A percentile compares a stretch with the other conserved stretches of the same genome.
Conservation (phyloP, 2,797 vertebrate species). For the Ctenopoma kingsleyae region DNA sequence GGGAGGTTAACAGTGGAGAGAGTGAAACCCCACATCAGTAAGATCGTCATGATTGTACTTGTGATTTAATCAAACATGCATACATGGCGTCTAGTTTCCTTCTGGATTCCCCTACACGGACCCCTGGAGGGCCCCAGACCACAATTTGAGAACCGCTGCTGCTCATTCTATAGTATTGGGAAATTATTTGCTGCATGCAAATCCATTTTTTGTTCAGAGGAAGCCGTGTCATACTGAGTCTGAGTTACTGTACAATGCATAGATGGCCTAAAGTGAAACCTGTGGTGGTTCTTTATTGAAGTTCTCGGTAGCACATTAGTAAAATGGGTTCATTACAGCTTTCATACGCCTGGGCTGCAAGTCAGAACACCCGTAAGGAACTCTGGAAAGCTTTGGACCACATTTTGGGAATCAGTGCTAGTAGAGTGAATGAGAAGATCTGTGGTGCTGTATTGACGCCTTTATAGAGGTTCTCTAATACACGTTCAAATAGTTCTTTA, state of each 20-base stretch:
- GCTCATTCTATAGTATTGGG: neutral
- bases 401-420: neutral
- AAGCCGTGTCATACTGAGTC: too few relatives aligned
- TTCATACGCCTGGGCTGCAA: neutral
- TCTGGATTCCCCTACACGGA: neutral
- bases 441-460: neutral
- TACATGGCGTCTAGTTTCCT: neutral
- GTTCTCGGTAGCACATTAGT: neutral
- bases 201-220: neutral
- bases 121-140: conserved; percentile 6
- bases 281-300: neutral
- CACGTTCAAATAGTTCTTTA: neutral
- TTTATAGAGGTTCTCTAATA: neutral
- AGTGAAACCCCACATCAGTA: conserved; percentile 38
- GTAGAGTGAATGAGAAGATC: too few relatives aligned
- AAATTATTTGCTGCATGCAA: neutral
- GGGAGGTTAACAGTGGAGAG: conserved; percentile 10
- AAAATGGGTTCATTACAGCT: neutral
- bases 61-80: neutral
- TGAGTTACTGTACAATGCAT: too few relatives aligned
- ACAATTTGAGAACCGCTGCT: conserved; percentile 23
- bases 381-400: neutral
- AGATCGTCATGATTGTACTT: neutral
- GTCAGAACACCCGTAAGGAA: neutral
- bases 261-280: neutral